Base-by-base conservation (phyloP, 1,140 invertebrate species). In the Agrypnia vestita region DNA sequence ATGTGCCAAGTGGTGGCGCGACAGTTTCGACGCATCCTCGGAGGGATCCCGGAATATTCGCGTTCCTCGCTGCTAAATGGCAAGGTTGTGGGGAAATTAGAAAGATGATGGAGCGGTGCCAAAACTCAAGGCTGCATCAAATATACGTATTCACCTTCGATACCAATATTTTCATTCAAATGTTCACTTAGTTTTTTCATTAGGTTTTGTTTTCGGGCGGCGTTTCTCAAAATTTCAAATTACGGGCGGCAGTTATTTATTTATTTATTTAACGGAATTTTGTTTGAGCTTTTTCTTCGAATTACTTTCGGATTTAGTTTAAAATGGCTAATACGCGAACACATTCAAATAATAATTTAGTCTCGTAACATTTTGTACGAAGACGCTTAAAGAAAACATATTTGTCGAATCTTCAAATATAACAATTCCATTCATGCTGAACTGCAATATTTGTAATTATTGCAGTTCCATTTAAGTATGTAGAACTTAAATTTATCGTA, bases 1-100 rank as follows among this genome's bases (percentile, higher is more conserved):
- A 51, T 74, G 56, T 59, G 53, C 67, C 61, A 80, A 76, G 59
- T 76, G 15, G 62, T 73, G 19, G 51, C 44, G 61, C 67, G 67
- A 71, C 47, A 46, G 15, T 51, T 71, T 11, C 25, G 17, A 21
- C 67, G 46, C 67, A 71, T 71, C 46, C 25, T 17, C 67, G 44
- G 0, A 25, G 46, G n/a, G 12, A 71, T 21, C 51, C 17, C 10
- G 67, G 67, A 71, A 71, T 25, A 71, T 71, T 13, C 3, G 11
- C 15, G 17, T 47, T n/a, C 3, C 46, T 71, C 21, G 49, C 49
- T 71, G 46, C 47, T 49, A 71, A 71, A 25, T 15, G 67, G 67
- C 67, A 53, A 71, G 67, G 67, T 49, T 71, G 67, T 51, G 67
- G 46, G 67, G 25, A 64, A 71, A 51, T 71, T 49, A 35, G 67